phyloP scores from a whole-genome alignment of 2,797 vertebrate genomes.

The Morus bassanus region DNA sequence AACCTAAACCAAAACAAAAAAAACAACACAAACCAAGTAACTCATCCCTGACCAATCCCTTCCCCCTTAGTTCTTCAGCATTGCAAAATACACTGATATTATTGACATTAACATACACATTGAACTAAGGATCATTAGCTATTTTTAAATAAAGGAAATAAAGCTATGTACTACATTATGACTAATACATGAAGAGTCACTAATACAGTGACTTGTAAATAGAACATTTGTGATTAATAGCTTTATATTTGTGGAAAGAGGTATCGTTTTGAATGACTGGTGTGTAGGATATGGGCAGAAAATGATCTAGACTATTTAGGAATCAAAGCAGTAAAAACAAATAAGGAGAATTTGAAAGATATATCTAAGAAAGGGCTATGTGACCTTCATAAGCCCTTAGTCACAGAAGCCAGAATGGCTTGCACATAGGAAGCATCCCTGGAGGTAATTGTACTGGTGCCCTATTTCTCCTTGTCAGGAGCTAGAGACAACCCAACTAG shows the following conservation, averaged over 20 bases:
- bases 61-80: not conserved
- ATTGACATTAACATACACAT: not conserved
- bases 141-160: conserved; percentile 37
- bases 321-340: conserved; percentile 4
- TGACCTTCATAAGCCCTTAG: not conserved
- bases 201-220: not conserved
- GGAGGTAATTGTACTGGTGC: not conserved
- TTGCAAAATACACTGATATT: conserved; percentile 16
- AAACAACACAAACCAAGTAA: not conserved
- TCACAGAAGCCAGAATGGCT: not conserved
- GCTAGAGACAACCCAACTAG: not conserved
- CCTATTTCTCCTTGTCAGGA: conserved; percentile 35
- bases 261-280: not conserved
- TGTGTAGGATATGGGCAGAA: not conserved
- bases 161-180: not conserved
- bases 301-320: not conserved
- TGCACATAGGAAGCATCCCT: not conserved
- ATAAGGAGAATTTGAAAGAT: not conserved
- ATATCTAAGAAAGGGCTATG: not conserved
- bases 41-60: not conserved
- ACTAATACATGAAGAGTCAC: not conserved
- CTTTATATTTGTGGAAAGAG: not conserved
- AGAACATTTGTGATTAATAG: conserved; percentile 26
- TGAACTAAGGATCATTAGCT: conserved; percentile 20
- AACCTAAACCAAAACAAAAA: not conserved